Evolutionary conservation across 2,888 invertebrate species (phyloP).

Genomic region (Cheilosia urbana): DNA sequence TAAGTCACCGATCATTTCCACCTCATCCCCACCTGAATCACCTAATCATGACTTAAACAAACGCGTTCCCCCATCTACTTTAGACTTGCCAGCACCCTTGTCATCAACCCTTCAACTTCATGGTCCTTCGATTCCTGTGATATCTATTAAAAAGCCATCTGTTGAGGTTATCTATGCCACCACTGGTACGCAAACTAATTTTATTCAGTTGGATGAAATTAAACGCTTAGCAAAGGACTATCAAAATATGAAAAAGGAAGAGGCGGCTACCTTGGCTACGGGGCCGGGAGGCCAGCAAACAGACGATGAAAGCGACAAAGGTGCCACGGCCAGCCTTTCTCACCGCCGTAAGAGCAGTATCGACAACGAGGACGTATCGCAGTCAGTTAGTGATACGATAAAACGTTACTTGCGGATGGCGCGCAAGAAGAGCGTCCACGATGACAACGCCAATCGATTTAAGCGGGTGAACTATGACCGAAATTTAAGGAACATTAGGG

Average conservation of each 20-base stretch:
- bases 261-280: constrained; percentile 73
- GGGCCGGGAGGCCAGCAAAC: constrained; percentile 48
- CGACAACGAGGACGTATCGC: constrained; percentile 93
- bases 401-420: constrained; percentile 94
- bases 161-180: constrained; percentile 75
- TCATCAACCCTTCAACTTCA: constrained; percentile 29
- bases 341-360: constrained; percentile 89
- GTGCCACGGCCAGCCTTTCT: constrained; percentile 57
- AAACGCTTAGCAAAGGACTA: constrained; percentile 80
- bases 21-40: constrained; percentile 36
- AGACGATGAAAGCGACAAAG: constrained; percentile 80
- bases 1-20: constrained; percentile 15
- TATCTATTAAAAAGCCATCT: constrained; percentile 48
- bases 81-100: constrained; percentile 66
- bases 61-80: constrained; percentile 76
- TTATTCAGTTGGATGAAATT: constrained; percentile 80
- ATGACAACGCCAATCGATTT: constrained; percentile 91
- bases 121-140: constrained; percentile 45
- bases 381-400: constrained; percentile 94
- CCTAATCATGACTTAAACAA: constrained; percentile 39
- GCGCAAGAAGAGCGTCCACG: constrained; percentile 91
- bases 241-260: constrained; percentile 77
- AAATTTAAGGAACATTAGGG: constrained; percentile 92
- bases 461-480: constrained; percentile 95
- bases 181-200: constrained; percentile 81